Evolutionary conservation across 2,888 invertebrate species (phyloP).

Genomic region (Tenthredo mesomela): DNA sequence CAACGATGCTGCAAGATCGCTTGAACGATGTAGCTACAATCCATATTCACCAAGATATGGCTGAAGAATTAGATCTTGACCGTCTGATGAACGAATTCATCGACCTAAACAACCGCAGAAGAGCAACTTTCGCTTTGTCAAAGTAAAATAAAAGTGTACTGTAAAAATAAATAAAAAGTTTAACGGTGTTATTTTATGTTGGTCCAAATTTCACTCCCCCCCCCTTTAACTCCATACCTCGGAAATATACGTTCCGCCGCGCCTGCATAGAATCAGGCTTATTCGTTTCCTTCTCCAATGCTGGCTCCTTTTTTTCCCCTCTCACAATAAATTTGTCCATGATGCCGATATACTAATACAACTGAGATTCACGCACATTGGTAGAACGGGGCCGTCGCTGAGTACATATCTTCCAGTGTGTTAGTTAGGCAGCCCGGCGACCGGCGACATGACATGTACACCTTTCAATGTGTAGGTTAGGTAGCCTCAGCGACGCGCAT

Average conservation of each 20-base stretch:
- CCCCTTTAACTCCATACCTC: background rate
- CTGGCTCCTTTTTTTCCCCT: too few relatives aligned
- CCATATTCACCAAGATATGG: slow-evolving; percentile 51
- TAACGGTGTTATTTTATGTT: background rate
- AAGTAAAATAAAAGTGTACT: background rate
- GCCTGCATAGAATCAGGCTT: background rate
- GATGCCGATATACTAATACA: too few relatives aligned
- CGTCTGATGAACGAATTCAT: slow-evolving; percentile 53
- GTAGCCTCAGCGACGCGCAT: slow-evolving; percentile 1
- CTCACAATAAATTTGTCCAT: too few relatives aligned
- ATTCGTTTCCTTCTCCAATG: too few relatives aligned
- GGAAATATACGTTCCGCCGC: slow-evolving; percentile 19
- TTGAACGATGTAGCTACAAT: slow-evolving; percentile 53
- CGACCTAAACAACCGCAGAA: background rate
- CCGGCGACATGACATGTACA: too few relatives aligned
- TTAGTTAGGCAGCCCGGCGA: too few relatives aligned
- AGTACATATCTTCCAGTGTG: too few relatives aligned
- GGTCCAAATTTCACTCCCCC: background rate
- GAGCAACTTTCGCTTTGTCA: slow-evolving; percentile 2
- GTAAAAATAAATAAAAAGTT: background rate
- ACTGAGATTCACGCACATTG: too few relatives aligned
- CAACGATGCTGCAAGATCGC: slow-evolving; percentile 55
- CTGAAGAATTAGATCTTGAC: slow-evolving; percentile 37
- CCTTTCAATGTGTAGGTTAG: background rate
- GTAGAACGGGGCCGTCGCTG: too few relatives aligned